Evolutionary conservation across 1,140 invertebrate genomes (phyloP), one percentile per base, ranked within the genome.

Genomic region (Drosophila parabipectinata): DNA sequence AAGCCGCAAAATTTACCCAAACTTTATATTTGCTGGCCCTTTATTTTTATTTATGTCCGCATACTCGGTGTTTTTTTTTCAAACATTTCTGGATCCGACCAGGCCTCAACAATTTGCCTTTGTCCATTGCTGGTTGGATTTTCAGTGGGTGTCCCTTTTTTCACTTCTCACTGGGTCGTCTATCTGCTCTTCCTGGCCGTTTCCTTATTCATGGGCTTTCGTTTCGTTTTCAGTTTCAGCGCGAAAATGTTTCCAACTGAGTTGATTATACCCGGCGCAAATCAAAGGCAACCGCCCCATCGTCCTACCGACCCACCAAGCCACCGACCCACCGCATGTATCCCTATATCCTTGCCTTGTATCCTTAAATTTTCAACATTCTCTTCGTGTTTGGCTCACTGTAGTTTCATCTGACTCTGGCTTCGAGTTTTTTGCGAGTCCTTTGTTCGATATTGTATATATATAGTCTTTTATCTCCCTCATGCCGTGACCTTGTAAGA

Each of bases 1-100:
- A 87, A 87, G 78, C 82, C 83, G 57, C 82, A 87, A 87, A 77
- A 76, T 87, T 76, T 69, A 87, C 78, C 66, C 63, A 77, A 82
- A 88, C 69, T 87, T 85, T 85, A 79, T 82, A 81, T 80, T 77
- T 78, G 69, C 58, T 76, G 51, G 59, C 30, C 59, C 51, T 63
- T 67, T 48, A 61, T 48, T 81, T 75, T 72, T 81, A 81, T 78
- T 69, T 77, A 66, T 66, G 66, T 57, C 50, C 52, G 10, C 44
- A 57, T 53, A 78, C 51, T 18, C 0, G n/a, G 1, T 44, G 4
- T 44, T 15, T 44, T 15, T 45, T 47, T 63, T 32, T 28, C n/a
- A 62, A 44, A 47, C 52, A 45, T 57, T 66, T 57, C 48, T 56
- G 69, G 57, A 24, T 63, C 63, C 32, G 69, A 44, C 66, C 63